Conservation (phyloP, 2,113 vertebrate genomes). For the Prinia subflava region DNA sequence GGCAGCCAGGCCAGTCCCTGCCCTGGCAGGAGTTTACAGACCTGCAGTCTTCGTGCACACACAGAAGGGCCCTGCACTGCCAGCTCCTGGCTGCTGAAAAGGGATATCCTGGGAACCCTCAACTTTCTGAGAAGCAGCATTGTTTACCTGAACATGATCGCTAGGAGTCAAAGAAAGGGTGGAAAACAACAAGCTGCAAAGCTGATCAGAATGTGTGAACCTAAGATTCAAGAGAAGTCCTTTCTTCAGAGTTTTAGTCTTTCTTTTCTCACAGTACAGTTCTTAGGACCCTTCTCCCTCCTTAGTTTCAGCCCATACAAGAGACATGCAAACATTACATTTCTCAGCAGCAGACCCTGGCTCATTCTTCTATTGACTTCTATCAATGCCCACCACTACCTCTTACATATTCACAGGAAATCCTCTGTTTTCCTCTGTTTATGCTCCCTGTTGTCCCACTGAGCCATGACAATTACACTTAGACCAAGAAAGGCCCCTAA, state of each 20-base stretch:
- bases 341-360: background rate
- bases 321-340: background rate
- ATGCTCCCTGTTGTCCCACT: background rate
- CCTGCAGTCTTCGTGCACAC: background rate
- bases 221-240: background rate
- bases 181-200: conserved; percentile 34
- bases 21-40: background rate
- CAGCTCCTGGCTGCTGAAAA: background rate
- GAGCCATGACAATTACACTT: background rate
- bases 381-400: background rate
- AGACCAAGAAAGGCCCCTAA: background rate
- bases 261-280: background rate
- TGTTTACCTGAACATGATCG: conserved; percentile 5
- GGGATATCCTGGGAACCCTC: conserved; percentile 7
- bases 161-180: background rate
- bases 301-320: background rate
- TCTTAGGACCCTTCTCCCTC: background rate
- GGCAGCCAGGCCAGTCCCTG: background rate
- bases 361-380: background rate
- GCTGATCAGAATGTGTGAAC: background rate
- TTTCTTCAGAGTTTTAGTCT: background rate
- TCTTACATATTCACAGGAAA: background rate
- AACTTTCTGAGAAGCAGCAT: conserved; percentile 2
- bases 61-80: background rate
- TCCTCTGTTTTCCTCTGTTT: background rate